These are phyloP conservation scores for Allobates femoralis DNA, from an alignment of 2,797 vertebrate genomes.

Conservation along the genomic window DNA sequence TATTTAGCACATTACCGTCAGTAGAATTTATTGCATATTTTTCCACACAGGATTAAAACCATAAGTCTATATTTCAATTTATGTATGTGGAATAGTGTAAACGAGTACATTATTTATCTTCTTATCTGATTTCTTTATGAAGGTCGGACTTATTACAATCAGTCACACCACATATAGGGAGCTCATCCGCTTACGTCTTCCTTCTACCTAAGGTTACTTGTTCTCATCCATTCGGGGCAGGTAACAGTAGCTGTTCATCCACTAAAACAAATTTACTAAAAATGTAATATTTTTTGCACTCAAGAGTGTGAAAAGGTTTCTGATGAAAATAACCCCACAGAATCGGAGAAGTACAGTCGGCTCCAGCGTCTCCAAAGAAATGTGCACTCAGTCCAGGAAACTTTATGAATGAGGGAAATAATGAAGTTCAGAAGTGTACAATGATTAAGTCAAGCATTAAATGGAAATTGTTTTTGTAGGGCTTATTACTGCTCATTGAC, in stretches of 20 bases:
- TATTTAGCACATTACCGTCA: too few relatives aligned
- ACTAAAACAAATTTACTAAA: not conserved
- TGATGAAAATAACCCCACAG: not conserved
- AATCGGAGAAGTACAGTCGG: not conserved
- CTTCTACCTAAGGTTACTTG: not conserved
- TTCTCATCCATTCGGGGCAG: not conserved
- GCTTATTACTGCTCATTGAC: constrained; percentile 43
- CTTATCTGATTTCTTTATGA: too few relatives aligned
- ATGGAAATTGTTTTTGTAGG: constrained; percentile 42
- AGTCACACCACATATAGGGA: too few relatives aligned
- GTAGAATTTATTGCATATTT: too few relatives aligned
- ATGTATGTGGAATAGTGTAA: too few relatives aligned
- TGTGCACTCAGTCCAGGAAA: not conserved
- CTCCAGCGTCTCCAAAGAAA: not conserved
- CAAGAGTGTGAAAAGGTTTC: not conserved
- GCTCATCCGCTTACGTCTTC: not conserved
- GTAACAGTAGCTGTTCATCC: not conserved
- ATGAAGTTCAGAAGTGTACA: constrained; percentile 32
- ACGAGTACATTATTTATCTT: too few relatives aligned
- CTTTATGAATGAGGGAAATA: constrained; percentile 37
- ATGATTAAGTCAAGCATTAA: constrained; percentile 53
- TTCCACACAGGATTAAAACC: too few relatives aligned
- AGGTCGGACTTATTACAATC: too few relatives aligned
- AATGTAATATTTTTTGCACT: constrained; percentile 1
- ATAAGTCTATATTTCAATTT: too few relatives aligned